These are phyloP conservation scores for Alosa alosa DNA, from an alignment of 2,113 vertebrate genomes.

Conservation along the genomic window DNA sequence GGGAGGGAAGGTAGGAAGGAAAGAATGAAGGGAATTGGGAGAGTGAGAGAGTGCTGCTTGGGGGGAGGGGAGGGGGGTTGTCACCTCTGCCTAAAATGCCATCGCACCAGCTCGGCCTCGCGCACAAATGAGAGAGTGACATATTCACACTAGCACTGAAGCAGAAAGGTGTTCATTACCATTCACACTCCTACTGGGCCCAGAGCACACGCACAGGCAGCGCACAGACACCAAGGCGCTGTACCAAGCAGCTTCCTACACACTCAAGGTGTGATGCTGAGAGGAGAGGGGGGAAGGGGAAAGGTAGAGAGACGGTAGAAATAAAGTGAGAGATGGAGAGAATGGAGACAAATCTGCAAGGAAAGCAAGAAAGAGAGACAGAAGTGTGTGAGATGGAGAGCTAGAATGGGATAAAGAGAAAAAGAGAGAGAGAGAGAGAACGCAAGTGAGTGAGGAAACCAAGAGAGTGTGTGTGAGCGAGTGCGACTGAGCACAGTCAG, in stretches of 20 bases:
- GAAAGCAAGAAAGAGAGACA: neutral
- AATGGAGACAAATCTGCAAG: neutral
- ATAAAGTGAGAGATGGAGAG: neutral
- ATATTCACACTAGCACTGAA: conserved; percentile 14
- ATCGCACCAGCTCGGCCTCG: conserved; percentile 22
- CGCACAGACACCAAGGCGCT: neutral
- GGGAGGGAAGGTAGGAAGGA: no score
- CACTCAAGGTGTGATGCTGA: neutral
- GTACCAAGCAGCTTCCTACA: neutral
- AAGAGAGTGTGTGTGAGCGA: conserved; percentile 3
- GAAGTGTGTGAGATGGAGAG: neutral
- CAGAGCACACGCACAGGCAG: neutral
- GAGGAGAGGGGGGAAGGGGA: neutral
- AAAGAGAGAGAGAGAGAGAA: neutral
- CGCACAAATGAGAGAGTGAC: conserved; percentile 9
- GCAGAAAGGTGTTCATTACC: conserved; percentile 18
- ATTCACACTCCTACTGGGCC: neutral
- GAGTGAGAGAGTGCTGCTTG: neutral
- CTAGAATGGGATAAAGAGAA: neutral
- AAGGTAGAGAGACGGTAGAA: neutral
- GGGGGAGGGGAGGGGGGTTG: neutral
- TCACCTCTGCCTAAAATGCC: conserved; percentile 33
- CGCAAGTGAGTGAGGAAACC: conserved; percentile 19
- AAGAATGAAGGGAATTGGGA: neutral
- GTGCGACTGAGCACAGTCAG: conserved; percentile 36